Percentiles rank a stretch among this genome's conserved stretches.
Conservation (phyloP, 35 echinoderm and acorn worm species). For the Hemicentrotus pulcherrimus region DNA sequence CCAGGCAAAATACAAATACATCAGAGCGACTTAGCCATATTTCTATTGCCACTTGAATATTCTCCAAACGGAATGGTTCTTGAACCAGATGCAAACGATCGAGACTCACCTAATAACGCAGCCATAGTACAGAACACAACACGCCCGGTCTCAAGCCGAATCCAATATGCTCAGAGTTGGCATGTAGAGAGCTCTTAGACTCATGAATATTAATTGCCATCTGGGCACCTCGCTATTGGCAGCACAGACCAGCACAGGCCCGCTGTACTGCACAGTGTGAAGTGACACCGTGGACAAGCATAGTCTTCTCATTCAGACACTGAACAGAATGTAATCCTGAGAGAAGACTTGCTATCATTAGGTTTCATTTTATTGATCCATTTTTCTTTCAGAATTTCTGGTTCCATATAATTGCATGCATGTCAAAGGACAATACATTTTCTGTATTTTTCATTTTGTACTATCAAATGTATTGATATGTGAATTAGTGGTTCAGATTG, state of each 20-base stretch:
- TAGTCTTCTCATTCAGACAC: not conserved
- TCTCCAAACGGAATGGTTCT: not conserved
- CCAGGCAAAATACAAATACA: not conserved
- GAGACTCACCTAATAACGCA: constrained; percentile 8
- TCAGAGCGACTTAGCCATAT: not conserved
- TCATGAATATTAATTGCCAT: constrained; percentile 46
- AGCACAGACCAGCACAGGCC: not conserved
- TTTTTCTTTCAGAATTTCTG: no score
- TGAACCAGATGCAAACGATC: not conserved
- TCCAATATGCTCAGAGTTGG: constrained; percentile 25
- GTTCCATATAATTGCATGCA: not conserved
- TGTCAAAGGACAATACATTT: no score
- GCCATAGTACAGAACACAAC: constrained; percentile 25
- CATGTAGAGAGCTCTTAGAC: not conserved
- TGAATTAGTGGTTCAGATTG: no score
- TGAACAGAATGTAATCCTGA: not conserved
- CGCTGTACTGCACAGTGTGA: not conserved
- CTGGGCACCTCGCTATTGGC: not conserved
- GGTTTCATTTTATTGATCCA: no score
- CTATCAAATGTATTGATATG: no score
- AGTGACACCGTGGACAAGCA: not conserved
- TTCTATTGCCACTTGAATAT: not conserved
- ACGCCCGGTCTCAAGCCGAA: not conserved
- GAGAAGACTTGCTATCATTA: no score
- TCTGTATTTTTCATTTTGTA: no score